Evolutionary conservation across 1,140 invertebrate species (phyloP), one percentile per base, ranked within the genome.

Genomic region (Eurytemora carolleeae): DNA sequence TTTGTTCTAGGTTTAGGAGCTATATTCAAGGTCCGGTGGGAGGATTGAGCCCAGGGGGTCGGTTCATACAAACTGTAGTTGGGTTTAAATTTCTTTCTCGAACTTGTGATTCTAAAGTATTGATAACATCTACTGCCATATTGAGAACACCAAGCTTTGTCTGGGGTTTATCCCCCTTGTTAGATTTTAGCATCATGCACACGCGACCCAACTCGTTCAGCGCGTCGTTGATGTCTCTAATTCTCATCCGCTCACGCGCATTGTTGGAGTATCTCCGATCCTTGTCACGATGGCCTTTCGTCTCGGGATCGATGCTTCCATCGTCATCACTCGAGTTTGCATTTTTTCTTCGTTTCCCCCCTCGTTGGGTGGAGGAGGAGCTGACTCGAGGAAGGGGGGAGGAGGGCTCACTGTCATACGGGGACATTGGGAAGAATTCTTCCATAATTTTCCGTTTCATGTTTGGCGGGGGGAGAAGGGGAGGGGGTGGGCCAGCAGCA

Each of bases 211-310:
- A 76, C 75, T 95, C 90, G 72, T 94, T 95, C 26, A 95, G 77
- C 57, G 91, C 90, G 74, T 94, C 90, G 72, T 94, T 95, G 68
- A 95, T 95, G 73, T 95, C 91, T 67, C 91, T 79, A 72, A 95
- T 93, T 68, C 91, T 81, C 79, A 95, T 91, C 77, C 89, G 86
- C 82, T 97, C 93, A 69, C 92, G 77, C 69, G 93, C 89, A 80
- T 97, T 97, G 79, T 97, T 97, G 66, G 92, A 91, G 76, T 94
- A 88, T 67, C 92, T 79, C 68, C 92, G 80, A 76, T 96, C 87
- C 78, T 87, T 86, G 77, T 97, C 92, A 68, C 88, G 80, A 74
- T 44, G 31, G 31, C 31, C n/a, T 44, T 44, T 44, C 31, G 31
- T 12, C 31, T 12, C 7, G 31, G 31, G 31, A n/a, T 44, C 31